Conservation (phyloP, 2,797 vertebrate species). For the Anguilla anguilla region DNA sequence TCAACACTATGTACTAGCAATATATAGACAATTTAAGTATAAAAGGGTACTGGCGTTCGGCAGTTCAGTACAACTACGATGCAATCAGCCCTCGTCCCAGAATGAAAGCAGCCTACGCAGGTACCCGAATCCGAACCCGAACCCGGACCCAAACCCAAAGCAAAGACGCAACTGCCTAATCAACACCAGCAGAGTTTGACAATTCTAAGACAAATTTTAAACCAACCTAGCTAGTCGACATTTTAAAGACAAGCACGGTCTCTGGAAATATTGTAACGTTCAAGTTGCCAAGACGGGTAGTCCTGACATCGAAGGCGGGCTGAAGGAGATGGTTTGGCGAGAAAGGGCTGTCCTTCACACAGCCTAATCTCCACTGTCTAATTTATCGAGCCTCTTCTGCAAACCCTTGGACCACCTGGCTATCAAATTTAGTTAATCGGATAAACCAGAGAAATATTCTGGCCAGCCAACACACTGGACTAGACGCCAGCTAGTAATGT, state of each 20-base stretch:
- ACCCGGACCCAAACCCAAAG: not conserved
- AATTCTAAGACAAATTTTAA: not conserved
- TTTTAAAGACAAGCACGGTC: not conserved
- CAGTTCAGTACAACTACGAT: not conserved
- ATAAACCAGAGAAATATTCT: not conserved
- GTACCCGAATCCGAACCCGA: not conserved
- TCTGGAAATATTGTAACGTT: not conserved
- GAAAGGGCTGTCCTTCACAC: not conserved
- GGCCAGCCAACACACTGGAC: not conserved
- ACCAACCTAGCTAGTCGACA: not conserved
- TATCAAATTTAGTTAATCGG: not conserved
- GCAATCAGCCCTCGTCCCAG: not conserved
- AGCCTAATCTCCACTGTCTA: not conserved
- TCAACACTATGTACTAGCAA: not conserved
- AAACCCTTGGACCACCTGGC: not conserved
- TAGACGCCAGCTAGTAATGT: not conserved
- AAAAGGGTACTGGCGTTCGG: not conserved
- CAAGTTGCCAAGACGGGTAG: not conserved
- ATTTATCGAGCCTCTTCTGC: not conserved
- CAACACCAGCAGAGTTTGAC: not conserved
- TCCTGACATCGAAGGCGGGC: no score
- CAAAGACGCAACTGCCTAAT: not conserved
- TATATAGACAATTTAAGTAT: not conserved
- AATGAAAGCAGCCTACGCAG: not conserved
- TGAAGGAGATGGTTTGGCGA: not conserved